A percentile compares a stretch with the other conserved stretches of the same genome.
phyloP scores from a whole-genome alignment of 1,140 invertebrate species.

The Papilio helenus region DNA sequence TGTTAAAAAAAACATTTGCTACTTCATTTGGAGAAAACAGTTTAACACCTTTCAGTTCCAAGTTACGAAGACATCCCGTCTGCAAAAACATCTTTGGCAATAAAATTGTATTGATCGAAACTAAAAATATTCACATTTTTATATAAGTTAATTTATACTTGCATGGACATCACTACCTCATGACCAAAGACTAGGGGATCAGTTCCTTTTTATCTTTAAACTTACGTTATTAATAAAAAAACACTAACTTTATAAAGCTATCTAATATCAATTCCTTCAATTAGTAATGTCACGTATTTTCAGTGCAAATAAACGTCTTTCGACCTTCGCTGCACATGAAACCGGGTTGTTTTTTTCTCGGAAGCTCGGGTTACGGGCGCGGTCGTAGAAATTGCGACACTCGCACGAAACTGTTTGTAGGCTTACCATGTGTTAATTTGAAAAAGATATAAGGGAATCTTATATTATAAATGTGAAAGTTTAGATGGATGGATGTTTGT shows the following conservation, averaged over 20 bases:
- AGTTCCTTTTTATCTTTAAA: no score
- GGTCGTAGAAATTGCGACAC: slow-evolving; percentile 33
- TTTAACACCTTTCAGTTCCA: background rate
- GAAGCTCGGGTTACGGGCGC: slow-evolving; percentile 39
- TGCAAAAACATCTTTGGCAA: background rate
- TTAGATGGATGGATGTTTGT: no score
- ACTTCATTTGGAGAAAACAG: background rate
- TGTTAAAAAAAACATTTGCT: background rate
- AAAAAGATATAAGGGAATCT: background rate
- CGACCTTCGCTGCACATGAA: slow-evolving; percentile 28
- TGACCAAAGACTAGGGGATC: no score
- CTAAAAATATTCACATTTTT: no score
- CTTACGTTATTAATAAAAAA: no score
- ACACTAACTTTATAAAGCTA: no score
- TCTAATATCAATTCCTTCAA: no score
- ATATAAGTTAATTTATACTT: no score
- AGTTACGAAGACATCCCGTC: background rate
- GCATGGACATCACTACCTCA: no score
- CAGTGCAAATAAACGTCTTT: background rate
- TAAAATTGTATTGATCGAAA: background rate
- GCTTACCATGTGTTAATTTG: slow-evolving; percentile 18
- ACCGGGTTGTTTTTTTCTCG: slow-evolving; percentile 25
- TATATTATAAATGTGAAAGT: no score
- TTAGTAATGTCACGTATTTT: background rate
- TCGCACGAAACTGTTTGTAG: slow-evolving; percentile 9